A percentile compares a stretch with the other conserved stretches of the same genome.
Conservation (phyloP, 2,113 vertebrate genomes). For the Nannospalax galili region DNA sequence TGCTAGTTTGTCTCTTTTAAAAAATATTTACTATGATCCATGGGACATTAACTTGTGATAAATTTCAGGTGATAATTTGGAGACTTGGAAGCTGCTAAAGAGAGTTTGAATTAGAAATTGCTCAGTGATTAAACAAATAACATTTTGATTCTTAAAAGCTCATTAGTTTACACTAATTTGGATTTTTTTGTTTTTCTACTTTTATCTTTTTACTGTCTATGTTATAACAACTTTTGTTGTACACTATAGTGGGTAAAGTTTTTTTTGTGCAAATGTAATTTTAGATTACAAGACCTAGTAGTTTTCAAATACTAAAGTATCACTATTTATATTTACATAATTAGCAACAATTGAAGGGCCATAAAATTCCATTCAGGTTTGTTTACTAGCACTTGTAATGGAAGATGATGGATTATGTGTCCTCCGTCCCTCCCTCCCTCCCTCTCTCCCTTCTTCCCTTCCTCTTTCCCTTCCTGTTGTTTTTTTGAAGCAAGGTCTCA, state of each 20-base stretch:
- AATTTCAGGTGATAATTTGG: slow-evolving; percentile 47
- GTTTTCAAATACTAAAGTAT: slow-evolving; percentile 50
- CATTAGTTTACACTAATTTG: slow-evolving; percentile 53
- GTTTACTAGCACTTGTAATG: slow-evolving; percentile 30
- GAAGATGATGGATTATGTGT: not conserved
- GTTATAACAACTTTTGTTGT: slow-evolving; percentile 50
- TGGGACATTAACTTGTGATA: slow-evolving; percentile 30
- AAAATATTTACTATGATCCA: slow-evolving; percentile 16
- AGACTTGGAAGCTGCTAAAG: slow-evolving; percentile 21
- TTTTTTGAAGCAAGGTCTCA: not conserved
- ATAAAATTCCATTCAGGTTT: not conserved
- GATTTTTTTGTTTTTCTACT: slow-evolving; percentile 53
- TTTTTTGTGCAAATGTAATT: slow-evolving; percentile 45
- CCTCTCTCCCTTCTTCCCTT: not conserved
- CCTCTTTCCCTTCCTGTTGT: not conserved
- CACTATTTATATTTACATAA: slow-evolving; percentile 42
- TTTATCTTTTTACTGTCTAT: slow-evolving; percentile 35
- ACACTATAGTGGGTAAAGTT: slow-evolving; percentile 36
- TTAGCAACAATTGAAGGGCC: slow-evolving; percentile 32
- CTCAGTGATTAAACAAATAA: slow-evolving; percentile 29
- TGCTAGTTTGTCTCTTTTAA: not conserved
- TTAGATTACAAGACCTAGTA: slow-evolving; percentile 61
- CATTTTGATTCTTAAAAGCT: slow-evolving; percentile 28
- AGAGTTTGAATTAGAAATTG: slow-evolving; percentile 59
- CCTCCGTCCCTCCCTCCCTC: not conserved